Evolutionary conservation across 2,797 vertebrate species (phyloP), one percentile per base, ranked within the genome.

Genomic region (Stomatorhinus walkeri): DNA sequence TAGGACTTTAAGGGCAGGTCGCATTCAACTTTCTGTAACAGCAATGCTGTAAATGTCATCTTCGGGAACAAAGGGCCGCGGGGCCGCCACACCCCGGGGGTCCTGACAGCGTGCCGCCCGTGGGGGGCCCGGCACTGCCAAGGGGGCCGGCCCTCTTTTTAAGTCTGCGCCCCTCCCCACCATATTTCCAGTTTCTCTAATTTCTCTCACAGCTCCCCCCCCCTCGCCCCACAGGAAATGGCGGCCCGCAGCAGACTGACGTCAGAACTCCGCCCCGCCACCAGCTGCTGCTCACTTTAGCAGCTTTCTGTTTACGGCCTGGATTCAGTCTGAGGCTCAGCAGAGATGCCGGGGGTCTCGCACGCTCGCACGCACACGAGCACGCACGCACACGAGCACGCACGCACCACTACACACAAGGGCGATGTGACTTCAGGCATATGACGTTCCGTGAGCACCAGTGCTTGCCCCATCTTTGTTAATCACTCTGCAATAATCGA

Each of bases 261-360:
- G 94, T 95, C 94, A 95, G 90, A 88, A 91, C 94, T 88, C 95
- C 93, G 94, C 94, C 95, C 93, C 93, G 0, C 95, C 93, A 96
- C 96, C 97, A 98, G 97, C 97, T 98, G 97, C 97, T 97, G 94
- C 95, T 95, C 93, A 1, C 49, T 93, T 93, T 95, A 93, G 94
- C 94, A 94, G 93, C 94, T 94, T 87, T 91, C 91, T 85, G 0
- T 79, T 87, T 92, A 90, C 89, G 88, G 68, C 92, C 90, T 90
- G 91, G 90, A 46, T 51, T 87, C 49, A 9, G 51, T 61, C 22
- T 87, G 68, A 83, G 59, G 59, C 76, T 88, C 40, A 43, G 36
- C 43, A 19, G 36, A 49, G 22, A 83, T 8, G 24, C 32, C 9
- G 48, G 46, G 19, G 56, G 10, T 46, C 40, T 43, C 22, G 16